phyloP scores from a whole-genome alignment of 1,140 invertebrate genomes.

The Diabrotica virgifera region DNA sequence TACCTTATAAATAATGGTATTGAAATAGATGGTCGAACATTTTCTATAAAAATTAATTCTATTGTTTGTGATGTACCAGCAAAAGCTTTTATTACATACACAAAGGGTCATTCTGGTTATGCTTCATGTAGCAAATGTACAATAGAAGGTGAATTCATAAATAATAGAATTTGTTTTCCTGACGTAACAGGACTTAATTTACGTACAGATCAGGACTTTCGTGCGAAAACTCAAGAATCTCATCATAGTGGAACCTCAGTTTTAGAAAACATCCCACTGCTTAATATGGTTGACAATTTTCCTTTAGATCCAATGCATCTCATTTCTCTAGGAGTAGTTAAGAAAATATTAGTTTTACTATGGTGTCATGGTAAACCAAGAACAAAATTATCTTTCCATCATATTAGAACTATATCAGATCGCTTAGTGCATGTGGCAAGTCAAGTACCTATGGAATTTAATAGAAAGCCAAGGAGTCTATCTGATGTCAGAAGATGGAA shows the following conservation, averaged over 20 bases:
- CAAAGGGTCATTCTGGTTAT: no score
- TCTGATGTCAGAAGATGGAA: no score
- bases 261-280: constrained; percentile 9
- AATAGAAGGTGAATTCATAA: background rate
- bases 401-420: constrained; percentile 4
- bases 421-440: background rate
- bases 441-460: background rate
- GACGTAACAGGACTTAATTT: background rate
- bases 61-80: no score
- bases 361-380: constrained; percentile 11
- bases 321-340: constrained; percentile 15
- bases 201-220: background rate
- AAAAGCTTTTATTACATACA: no score
- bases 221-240: background rate
- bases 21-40: no score
- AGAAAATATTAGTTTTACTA: constrained; percentile 15
- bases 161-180: constrained; percentile 9
- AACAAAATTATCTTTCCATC: constrained; percentile 3
- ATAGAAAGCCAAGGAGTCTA: background rate
- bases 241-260: constrained; percentile 14
- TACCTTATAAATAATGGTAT: no score
- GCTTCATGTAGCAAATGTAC: no score
- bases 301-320: constrained; percentile 21
- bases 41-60: no score
- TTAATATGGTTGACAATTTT: constrained; percentile 16